These are phyloP conservation scores for Cremastobaeus sp. DNA, from an alignment of 2,888 invertebrate genomes.

Conservation along the genomic window DNA sequence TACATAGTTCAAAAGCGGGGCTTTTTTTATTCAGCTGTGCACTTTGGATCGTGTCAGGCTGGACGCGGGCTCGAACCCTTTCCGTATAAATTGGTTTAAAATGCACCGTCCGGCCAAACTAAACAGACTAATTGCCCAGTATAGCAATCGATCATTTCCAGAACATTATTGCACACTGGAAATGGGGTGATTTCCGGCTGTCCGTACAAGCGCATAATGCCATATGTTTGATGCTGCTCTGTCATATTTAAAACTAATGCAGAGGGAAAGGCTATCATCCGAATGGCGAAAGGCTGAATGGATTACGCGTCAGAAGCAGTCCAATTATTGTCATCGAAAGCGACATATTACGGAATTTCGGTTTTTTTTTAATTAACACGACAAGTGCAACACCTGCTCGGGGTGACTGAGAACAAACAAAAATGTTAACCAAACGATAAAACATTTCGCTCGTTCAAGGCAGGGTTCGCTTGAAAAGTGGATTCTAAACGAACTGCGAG, in stretches of 20 bases:
- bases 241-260: conserved; percentile 49
- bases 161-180: conserved; percentile 40
- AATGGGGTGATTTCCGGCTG: conserved; percentile 49
- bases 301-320: conserved; percentile 23
- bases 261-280: conserved; percentile 25
- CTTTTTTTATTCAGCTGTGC: conserved; percentile 22
- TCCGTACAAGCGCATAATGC: conserved; percentile 28
- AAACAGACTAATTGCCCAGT: conserved; percentile 42
- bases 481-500: too few species aligned
- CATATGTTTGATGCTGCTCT: conserved; percentile 36
- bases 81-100: conserved; percentile 42
- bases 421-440: too few species aligned
- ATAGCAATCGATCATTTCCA: conserved; percentile 48
- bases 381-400: neutral
- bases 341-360: conserved; percentile 3
- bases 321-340: conserved; percentile 4
- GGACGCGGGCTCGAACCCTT: conserved; percentile 14
- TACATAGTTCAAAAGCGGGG: conserved; percentile 7
- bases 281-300: conserved; percentile 21
- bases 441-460: too few species aligned
- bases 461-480: too few species aligned
- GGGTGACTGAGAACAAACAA: too few species aligned
- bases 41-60: neutral
- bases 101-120: conserved; percentile 31
- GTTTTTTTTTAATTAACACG: neutral